Conservation (phyloP, 1,140 invertebrate species). For the Magallana angulata region DNA sequence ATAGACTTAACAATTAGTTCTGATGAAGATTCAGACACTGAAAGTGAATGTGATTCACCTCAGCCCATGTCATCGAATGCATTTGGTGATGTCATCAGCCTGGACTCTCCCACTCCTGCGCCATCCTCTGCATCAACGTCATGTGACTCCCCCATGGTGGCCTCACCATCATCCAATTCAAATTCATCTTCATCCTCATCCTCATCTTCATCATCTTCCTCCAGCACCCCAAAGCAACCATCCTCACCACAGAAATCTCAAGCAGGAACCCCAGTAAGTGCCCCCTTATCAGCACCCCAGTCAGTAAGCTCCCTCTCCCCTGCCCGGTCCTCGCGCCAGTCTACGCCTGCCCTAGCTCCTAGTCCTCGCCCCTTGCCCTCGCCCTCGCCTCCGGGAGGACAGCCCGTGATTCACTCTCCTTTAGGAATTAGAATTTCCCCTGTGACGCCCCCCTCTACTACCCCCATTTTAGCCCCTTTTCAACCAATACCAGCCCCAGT, state of each 20-base stretch:
- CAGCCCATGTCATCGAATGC: slow-evolving; percentile 53
- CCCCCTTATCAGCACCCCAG: slow-evolving; percentile 19
- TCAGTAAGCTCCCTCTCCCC: slow-evolving; percentile 44
- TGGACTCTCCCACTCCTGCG: slow-evolving; percentile 71
- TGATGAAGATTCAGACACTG: slow-evolving; percentile 68
- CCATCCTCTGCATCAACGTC: slow-evolving; percentile 62
- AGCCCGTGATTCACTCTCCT: slow-evolving; percentile 44
- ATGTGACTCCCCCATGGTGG: slow-evolving; percentile 63
- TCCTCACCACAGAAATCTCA: slow-evolving; percentile 35
- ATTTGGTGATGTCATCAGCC: slow-evolving; percentile 71
- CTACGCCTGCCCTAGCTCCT: slow-evolving; percentile 29
- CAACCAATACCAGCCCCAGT: slow-evolving; percentile 50
- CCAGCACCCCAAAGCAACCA: slow-evolving; percentile 51
- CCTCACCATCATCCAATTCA: slow-evolving; percentile 63
- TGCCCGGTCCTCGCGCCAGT: slow-evolving; percentile 44
- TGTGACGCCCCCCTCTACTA: slow-evolving; percentile 49
- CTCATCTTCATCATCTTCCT: slow-evolving; percentile 49
- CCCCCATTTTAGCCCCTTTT: slow-evolving; percentile 42
- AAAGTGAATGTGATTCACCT: slow-evolving; percentile 52
- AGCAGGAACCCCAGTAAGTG: slow-evolving; percentile 1
- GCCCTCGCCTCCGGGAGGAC: slow-evolving; percentile 48
- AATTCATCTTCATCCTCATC: slow-evolving; percentile 57
- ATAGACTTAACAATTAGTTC: slow-evolving; percentile 76
- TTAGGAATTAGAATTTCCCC: slow-evolving; percentile 51
- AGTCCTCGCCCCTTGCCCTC: slow-evolving; percentile 53